Evolutionary conservation across 2,113 vertebrate species (phyloP), one percentile per base, ranked within the genome.

Genomic region (Cinclus cinclus): DNA sequence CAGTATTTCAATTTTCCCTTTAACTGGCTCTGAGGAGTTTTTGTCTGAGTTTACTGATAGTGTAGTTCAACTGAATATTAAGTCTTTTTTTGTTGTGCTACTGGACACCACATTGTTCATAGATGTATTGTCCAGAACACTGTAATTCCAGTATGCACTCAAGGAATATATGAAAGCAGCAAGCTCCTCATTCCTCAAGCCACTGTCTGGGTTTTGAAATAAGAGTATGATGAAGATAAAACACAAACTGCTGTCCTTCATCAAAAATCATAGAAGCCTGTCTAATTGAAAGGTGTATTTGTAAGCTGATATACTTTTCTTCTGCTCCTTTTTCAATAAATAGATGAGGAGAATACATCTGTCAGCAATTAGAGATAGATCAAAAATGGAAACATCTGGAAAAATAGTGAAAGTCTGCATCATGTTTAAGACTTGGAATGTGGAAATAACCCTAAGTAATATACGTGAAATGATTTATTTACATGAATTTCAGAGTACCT

Each of bases 171-270:
- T 5, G 14, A 84, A 93, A 92, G 14, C 10, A 77, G 10, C 13
- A 77, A 81, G 13, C 3, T 83, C 13, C 9, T 79, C 15, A 33
- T 59, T 88, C 39, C 47, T 41, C 0, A 0, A 22, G 7, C 7
- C 15, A 37, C 31, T 41, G 59, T 85, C 11, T 90, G 25, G 69
- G 11, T 22, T 84, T 89, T 74, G 27, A 81, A 87, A 64, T 33
- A 52, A 13, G 25, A 59, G 8, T 31, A 13, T 8, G 27, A 65
- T 70, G 27, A 84, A 9, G 47, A 81, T 33, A 33, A 84, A 92
- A 78, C 27, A 69, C 14, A 73, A 60, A 14, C 9, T 91, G 11
- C 15, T 41, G 42, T 58, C 71, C 28, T 87, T 64, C 0, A 0
- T 81, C 15, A 77, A 74, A 64, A 52, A 31, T n/a, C 44, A 82